phyloP scores from a whole-genome alignment of 2,113 vertebrate genomes.

The Eleginops maclovinus region DNA sequence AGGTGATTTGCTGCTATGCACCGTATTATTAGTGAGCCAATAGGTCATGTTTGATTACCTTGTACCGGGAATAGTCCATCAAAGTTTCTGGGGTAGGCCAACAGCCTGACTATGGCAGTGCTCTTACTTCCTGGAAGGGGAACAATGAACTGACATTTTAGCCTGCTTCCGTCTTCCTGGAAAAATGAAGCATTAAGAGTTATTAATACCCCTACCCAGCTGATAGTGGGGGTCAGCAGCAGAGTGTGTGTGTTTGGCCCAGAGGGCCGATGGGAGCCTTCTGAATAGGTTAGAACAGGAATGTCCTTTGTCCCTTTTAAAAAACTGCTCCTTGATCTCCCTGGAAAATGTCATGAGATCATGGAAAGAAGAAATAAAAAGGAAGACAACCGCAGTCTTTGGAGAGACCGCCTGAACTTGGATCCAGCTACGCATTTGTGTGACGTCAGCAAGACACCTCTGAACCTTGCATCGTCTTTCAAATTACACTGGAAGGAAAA shows the following conservation, averaged over 20 bases:
- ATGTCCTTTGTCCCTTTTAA: conserved; percentile 45
- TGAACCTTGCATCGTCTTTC: conserved; percentile 30
- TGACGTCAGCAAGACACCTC: conserved; percentile 58
- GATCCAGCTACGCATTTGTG: conserved; percentile 34
- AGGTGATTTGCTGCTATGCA: conserved; percentile 50
- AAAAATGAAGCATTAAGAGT: conserved; percentile 61
- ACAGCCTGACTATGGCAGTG: conserved; percentile 31
- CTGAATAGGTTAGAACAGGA: conserved; percentile 43
- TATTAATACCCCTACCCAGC: conserved; percentile 73
- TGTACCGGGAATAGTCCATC: conserved; percentile 52
- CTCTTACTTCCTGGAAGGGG: conserved; percentile 74
- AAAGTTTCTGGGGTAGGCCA: conserved; percentile 31
- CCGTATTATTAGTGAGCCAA: conserved; percentile 37
- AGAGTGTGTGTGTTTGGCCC: conserved; percentile 7
- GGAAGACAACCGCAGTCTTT: conserved; percentile 34
- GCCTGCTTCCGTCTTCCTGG: conserved; percentile 69
- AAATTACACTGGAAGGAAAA: conserved; percentile 41
- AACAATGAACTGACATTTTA: conserved; percentile 77
- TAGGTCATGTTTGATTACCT: conserved; percentile 54
- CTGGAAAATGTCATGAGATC: conserved; percentile 71
- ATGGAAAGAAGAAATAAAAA: conserved; percentile 62
- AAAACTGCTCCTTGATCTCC: conserved; percentile 50
- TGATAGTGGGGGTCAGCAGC: conserved; percentile 53
- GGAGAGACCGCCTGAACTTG: conserved; percentile 40
- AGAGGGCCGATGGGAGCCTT: conserved; percentile 17